Conservation (phyloP, 2,888 invertebrate species). For the Agrilus biguttatus region DNA sequence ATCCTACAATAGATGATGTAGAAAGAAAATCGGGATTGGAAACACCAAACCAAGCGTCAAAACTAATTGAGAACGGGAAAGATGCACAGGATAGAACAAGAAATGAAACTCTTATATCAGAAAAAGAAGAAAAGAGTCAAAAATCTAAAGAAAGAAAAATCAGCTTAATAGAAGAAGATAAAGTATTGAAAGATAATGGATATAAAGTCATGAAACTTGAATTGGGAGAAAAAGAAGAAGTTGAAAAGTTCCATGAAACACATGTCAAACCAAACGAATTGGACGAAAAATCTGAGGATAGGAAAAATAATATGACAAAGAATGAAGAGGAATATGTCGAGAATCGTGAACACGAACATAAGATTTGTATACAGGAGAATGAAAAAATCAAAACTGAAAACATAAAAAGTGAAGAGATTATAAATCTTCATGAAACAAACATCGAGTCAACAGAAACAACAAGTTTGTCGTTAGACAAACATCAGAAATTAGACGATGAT, state of each 20-base stretch:
- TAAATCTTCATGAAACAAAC: neutral
- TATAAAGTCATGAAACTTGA: slow-evolving; percentile 6
- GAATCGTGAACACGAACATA: neutral
- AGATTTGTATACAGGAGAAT: neutral
- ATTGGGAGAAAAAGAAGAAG: neutral
- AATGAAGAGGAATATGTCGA: neutral
- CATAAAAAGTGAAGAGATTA: neutral
- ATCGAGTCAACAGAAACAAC: neutral
- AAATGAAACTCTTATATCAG: neutral
- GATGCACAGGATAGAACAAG: neutral
- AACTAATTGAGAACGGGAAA: slow-evolving; percentile 12
- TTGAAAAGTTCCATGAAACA: neutral
- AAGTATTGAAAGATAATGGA: slow-evolving; percentile 6
- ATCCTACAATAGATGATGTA: neutral
- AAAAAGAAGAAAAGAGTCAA: slow-evolving; percentile 1
- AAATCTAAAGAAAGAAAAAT: neutral
- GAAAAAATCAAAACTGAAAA: slow-evolving; percentile 1
- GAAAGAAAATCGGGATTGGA: slow-evolving; percentile 7
- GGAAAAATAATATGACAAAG: too few species aligned
- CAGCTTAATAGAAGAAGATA: slow-evolving; percentile 1
- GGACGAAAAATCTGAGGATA: neutral
- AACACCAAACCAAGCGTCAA: slow-evolving; percentile 11
- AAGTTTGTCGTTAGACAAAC: neutral
- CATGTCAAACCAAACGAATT: neutral
- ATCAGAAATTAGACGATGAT: neutral